These are phyloP conservation scores for Butorides virescens DNA, from an alignment of 2,113 vertebrate genomes.

Conservation along the genomic window DNA sequence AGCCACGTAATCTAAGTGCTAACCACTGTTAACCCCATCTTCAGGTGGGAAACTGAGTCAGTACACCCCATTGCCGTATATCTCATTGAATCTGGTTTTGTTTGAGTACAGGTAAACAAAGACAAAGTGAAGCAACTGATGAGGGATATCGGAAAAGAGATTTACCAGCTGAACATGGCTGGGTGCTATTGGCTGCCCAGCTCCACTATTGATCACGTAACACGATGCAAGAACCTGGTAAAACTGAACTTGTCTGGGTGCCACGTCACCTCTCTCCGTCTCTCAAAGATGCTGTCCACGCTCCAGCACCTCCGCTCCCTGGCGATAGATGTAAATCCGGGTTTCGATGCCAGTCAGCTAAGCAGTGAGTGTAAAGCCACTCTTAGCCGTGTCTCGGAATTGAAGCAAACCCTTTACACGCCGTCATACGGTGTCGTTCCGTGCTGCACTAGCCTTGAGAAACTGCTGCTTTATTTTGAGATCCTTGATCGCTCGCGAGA, in stretches of 20 bases:
- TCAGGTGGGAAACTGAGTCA: not conserved
- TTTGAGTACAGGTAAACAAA: constrained; percentile 80
- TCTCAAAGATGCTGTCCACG: constrained; percentile 88
- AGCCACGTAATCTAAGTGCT: not conserved
- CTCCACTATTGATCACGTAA: constrained; percentile 80
- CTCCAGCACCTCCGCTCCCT: constrained; percentile 83
- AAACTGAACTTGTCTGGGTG: constrained; percentile 91
- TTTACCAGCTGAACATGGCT: constrained; percentile 88
- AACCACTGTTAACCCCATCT: not conserved
- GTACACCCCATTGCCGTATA: not conserved
- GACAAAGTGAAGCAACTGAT: constrained; percentile 80
- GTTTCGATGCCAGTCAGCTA: constrained; percentile 87
- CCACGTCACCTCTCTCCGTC: constrained; percentile 84
- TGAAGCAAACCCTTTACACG: constrained; percentile 91
- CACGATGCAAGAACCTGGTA: constrained; percentile 84
- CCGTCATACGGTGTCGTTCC: constrained; percentile 94
- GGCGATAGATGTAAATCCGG: constrained; percentile 86
- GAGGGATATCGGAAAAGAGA: constrained; percentile 79
- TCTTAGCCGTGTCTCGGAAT: constrained; percentile 84
- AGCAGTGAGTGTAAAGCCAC: constrained; percentile 89
- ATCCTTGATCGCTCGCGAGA: constrained; percentile 89
- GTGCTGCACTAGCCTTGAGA: constrained; percentile 90
- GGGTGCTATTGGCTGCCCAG: constrained; percentile 94
- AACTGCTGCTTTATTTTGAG: constrained; percentile 91
- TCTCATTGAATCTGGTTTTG: not conserved